Evolutionary conservation across 2,113 vertebrate species (phyloP).

Genomic region (Micronycteris hirsuta): DNA sequence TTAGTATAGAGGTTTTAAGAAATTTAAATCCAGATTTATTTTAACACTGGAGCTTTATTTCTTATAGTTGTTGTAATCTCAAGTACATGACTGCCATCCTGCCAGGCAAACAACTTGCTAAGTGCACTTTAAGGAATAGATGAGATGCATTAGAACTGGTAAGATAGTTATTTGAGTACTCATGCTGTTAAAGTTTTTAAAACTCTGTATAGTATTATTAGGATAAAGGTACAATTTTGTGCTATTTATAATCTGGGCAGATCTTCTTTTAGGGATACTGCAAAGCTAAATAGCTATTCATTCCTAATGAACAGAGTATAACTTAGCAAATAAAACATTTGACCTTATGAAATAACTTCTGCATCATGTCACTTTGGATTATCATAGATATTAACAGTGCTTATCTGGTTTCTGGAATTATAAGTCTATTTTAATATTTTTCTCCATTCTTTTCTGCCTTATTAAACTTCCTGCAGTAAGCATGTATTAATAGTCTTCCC

Average conservation of each 20-base stretch:
- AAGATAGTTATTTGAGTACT: background rate
- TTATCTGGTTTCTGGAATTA: background rate
- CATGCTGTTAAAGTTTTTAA: background rate
- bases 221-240: background rate
- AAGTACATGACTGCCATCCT: background rate
- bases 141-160: background rate
- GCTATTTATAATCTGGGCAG: background rate
- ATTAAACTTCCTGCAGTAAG: background rate
- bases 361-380: background rate
- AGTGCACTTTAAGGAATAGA: background rate
- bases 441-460: background rate
- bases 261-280: background rate
- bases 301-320: background rate
- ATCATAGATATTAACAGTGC: background rate
- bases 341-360: background rate
- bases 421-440: background rate
- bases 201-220: background rate
- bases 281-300: background rate
- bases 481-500: background rate
- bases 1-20: background rate
- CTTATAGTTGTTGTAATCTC: background rate
- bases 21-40: background rate
- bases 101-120: background rate
- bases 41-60: background rate
- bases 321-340: background rate